Base-by-base conservation (phyloP, 2,113 vertebrate genomes). In the Grantiella picta region DNA sequence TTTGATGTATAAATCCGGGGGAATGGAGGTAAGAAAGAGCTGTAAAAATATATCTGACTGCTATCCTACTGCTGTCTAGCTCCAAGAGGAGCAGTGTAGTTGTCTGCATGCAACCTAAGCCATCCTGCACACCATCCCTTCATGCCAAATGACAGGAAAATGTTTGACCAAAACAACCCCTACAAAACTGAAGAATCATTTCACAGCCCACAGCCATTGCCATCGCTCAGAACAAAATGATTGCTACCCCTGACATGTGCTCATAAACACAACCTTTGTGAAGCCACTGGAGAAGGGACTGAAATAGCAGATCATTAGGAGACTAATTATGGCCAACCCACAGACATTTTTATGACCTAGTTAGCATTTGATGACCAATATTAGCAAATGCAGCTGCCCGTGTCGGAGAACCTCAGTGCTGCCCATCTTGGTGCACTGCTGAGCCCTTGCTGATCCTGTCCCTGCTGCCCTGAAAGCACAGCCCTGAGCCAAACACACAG, bases 371-470 rank as follows among this genome's bases (percentile, higher is more conserved):
- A 93, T 90, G 52, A 56, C 60, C 77, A 53, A 3, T 24, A 87
- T 63, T 31, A 87, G 47, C 60, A 81, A 40, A 57, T 0, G 5
- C 5, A 2, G 9, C 6, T 0, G 0, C 17, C 77, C 23, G 3
- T 64, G 38, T 36, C 29, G 0, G 59, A 89, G 50, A 61, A 45
- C 24, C 42, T 76, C 15, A 1, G 38, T 6, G 33, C 11, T 63
- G 66, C 40, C 21, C 24, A 44, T n/a, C 49, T 21, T 27, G 10
- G 7, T 44, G 21, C 15, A 4, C 33, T 54, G 29, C 57, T 5
- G 4, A 86, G 35, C 2, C 2, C 44, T 40, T 42, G 35, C 40
- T 78, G 44, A 9, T 69, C 49, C 75, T 85, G 24, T 12, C 60
- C 49, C 49, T 69, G 23, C 49, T 91, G 44, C 33, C 44, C 61